Evolutionary conservation across 2,888 invertebrate genomes (phyloP).

Genomic region (Luperina testacea): DNA sequence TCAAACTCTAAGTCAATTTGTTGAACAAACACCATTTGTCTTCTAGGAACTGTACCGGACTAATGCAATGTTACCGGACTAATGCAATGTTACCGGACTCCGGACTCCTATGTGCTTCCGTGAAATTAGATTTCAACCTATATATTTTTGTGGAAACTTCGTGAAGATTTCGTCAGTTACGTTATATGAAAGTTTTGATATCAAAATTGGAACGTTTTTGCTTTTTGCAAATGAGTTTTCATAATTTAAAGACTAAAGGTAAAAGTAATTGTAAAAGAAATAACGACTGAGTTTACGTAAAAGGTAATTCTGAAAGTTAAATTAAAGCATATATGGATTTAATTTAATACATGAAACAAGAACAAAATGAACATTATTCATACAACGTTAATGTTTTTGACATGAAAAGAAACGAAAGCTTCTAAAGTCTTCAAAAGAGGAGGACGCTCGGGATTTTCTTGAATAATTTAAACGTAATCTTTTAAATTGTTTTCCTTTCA

Average conservation of each 20-base stretch:
- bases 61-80: conserved; percentile 66
- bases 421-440: conserved; percentile 24
- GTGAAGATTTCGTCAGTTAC: conserved; percentile 26
- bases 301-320: background rate
- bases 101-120: conserved; percentile 44
- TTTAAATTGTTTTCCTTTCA: conserved; percentile 36
- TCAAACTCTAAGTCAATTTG: conserved; percentile 73
- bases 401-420: conserved; percentile 6
- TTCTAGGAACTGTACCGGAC: conserved; percentile 59
- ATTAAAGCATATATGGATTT: conserved; percentile 8
- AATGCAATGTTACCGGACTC: conserved; percentile 65
- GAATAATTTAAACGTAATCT: conserved; percentile 32
- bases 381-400: conserved; percentile 10
- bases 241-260: background rate
- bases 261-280: background rate
- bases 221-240: conserved; percentile 3
- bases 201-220: background rate
- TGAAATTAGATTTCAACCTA: conserved; percentile 53
- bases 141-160: conserved; percentile 30
- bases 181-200: conserved; percentile 7
- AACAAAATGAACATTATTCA: conserved; percentile 15
- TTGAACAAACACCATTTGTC: conserved; percentile 73
- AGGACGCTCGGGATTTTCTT: conserved; percentile 16
- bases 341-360: conserved; percentile 20
- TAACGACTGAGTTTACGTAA: background rate